Evolutionary conservation across 2,113 vertebrate genomes (phyloP).

Genomic region (Donacobius atricapilla): DNA sequence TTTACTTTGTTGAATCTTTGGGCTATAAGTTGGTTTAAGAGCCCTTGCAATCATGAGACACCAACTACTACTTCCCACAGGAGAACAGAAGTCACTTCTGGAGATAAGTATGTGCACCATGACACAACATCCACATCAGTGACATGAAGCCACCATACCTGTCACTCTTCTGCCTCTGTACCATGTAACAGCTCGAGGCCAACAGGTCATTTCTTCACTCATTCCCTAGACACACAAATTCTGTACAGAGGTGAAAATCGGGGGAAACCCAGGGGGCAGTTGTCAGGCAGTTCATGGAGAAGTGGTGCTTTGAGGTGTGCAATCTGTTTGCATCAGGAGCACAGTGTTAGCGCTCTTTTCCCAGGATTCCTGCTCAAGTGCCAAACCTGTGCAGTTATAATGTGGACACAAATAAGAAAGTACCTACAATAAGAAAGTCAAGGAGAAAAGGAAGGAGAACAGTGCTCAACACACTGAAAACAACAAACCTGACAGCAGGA

Average conservation of each 20-base stretch:
- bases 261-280: not conserved
- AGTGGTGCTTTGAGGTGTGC: not conserved
- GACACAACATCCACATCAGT: not conserved
- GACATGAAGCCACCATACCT: not conserved
- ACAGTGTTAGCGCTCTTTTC: not conserved
- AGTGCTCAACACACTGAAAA: not conserved
- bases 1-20: not conserved
- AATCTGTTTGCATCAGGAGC: not conserved
- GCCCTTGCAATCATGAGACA: not conserved
- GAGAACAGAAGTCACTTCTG: not conserved
- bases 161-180: not conserved
- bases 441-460: not conserved
- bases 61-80: not conserved
- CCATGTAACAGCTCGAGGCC: not conserved
- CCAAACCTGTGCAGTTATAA: not conserved
- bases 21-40: not conserved
- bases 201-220: not conserved
- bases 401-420: not conserved
- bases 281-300: not conserved
- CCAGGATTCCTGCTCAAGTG: not conserved
- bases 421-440: not conserved
- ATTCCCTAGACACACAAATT: not conserved
- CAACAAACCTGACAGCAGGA: slow-evolving; percentile 19
- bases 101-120: not conserved
- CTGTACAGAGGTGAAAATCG: not conserved